phyloP scores from a whole-genome alignment of 2,113 vertebrate species.

The Leucoraja erinaceus region DNA sequence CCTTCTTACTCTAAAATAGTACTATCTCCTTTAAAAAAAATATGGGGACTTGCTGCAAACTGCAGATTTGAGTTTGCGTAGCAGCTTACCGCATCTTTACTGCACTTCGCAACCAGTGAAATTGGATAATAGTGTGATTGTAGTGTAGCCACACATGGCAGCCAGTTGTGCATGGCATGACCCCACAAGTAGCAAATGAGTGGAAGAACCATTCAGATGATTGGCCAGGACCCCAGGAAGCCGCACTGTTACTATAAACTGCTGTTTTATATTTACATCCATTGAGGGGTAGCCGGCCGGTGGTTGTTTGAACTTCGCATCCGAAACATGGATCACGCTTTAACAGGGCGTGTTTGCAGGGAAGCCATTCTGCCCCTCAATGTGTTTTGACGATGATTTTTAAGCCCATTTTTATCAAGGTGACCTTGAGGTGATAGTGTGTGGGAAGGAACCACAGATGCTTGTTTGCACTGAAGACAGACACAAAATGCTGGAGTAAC shows the following conservation, averaged over 20 bases:
- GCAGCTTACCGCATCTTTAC: background rate
- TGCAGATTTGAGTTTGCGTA: background rate
- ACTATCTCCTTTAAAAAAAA: background rate
- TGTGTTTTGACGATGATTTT: background rate
- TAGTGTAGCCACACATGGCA: background rate
- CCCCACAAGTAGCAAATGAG: background rate
- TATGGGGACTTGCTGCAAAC: background rate
- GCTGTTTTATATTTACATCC: background rate
- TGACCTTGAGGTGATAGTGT: background rate
- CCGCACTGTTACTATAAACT: background rate
- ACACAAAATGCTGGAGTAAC: too few species aligned
- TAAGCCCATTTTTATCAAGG: background rate
- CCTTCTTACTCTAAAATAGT: too few species aligned
- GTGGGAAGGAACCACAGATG: too few species aligned
- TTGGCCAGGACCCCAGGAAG: background rate
- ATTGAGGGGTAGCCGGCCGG: background rate
- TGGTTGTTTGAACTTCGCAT: background rate
- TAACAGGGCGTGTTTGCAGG: background rate
- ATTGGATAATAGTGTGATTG: background rate
- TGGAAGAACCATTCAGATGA: background rate
- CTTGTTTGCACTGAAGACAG: too few species aligned
- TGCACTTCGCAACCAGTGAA: background rate
- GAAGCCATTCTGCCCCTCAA: background rate
- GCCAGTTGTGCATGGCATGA: background rate
- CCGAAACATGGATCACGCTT: background rate